Conservation (phyloP, 2,113 vertebrate species). For the Oenanthe oenanthe region DNA sequence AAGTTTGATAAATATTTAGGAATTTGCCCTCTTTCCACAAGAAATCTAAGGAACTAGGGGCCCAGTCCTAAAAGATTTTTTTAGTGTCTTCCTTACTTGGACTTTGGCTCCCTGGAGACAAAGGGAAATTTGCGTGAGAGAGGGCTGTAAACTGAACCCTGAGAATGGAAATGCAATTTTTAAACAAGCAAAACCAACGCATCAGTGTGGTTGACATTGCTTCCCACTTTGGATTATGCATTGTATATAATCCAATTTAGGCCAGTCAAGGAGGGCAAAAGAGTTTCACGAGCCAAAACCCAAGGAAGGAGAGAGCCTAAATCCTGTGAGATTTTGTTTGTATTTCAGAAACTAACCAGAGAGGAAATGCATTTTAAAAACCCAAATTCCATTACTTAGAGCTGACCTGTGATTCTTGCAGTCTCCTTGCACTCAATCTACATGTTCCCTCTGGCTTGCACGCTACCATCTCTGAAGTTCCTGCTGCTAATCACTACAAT, state of each 20-base stretch:
- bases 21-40: background rate
- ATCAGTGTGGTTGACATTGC: constrained; percentile 44
- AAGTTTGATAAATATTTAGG: background rate
- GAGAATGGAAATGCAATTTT: constrained; percentile 36
- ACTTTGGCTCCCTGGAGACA: background rate
- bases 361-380: constrained; percentile 1
- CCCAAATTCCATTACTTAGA: constrained; percentile 1
- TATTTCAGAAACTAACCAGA: constrained; percentile 42
- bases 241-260: constrained; percentile 60
- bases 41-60: background rate
- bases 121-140: constrained; percentile 6
- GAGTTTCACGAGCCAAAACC: constrained; percentile 7
- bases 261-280: constrained; percentile 14
- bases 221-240: constrained; percentile 43
- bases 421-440: background rate
- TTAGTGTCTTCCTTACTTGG: background rate
- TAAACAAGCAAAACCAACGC: constrained; percentile 45
- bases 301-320: constrained; percentile 7
- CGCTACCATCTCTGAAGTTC: constrained; percentile 35
- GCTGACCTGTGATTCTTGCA: constrained; percentile 14
- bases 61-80: background rate
- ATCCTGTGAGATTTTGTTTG: constrained; percentile 34
- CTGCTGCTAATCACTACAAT: constrained; percentile 55
- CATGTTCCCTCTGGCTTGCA: constrained; percentile 29
- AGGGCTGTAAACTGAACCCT: constrained; percentile 31